Evolutionary conservation across 2,113 vertebrate genomes (phyloP), one percentile per base, ranked within the genome.

Genomic region (Paradoxurus hermaphroditus): DNA sequence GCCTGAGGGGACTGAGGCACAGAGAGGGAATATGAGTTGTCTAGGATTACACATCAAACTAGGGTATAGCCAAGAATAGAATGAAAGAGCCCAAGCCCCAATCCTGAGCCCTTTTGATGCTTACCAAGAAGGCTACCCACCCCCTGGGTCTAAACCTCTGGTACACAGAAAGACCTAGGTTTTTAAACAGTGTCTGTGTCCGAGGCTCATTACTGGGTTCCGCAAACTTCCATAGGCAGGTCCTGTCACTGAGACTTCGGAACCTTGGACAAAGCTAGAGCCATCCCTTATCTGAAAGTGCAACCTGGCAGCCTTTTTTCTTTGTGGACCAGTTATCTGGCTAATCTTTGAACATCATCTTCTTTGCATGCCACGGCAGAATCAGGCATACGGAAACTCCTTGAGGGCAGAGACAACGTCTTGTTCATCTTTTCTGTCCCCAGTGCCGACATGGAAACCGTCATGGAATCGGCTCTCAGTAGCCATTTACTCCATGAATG

Each of bases 211-310:
- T 63, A 72, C 4, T 5, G 14, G 49, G 25, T 86, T 59, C 34
- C 53, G 21, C 19, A 46, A n/a, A 23, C 72, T 89, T 94, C 67
- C 53, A 67, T 14, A 29, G 49, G 13, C 12, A 41, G 36, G 36
- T 44, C 41, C 53, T 49, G 31, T 34, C 73, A 75, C 56, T 91
- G 79, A 92, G 25, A 63, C n/a, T 65, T 90, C 21, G 63, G 79
- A 81, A 53, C 4, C n/a, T 85, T 31, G 34, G 77, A 79, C 18
- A 78, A 83, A 94, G 53, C 84, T 93, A 86, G 91, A 94, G 87
- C 18, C 41, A 81, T 56, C 14, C 19, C 27, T 3, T 79, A 29
- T 86, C 44, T 67, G 46, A 86, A 87, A 93, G 46, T 73, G n/a
- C n/a, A 73, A 51, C 44, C 13, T 36, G 53, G 68, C 13, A 44